Evolutionary conservation across 2,797 vertebrate genomes (phyloP), one percentile per base, ranked within the genome.

Genomic region (Aldrovandia affinis): DNA sequence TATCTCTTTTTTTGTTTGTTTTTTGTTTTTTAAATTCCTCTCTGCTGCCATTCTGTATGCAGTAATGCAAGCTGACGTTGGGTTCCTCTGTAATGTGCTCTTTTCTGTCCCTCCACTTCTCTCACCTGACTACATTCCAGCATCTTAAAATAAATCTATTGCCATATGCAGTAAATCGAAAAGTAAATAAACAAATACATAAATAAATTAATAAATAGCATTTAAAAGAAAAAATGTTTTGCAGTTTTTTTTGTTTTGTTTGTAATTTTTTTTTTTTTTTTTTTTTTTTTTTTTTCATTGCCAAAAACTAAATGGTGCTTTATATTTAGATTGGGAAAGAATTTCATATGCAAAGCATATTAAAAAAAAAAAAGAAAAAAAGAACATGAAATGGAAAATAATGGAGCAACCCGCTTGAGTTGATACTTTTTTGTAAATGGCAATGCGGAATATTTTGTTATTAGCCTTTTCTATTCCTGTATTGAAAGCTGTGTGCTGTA

Each of bases 11-110:
- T n/a, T n/a, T n/a, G n/a, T n/a, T n/a, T n/a, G n/a, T n/a, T n/a
- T n/a, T n/a, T 97, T 96, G 96, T 94, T 93, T 54, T 78, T 78
- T 92, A 92, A 92, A 90, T 94, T 93, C 95, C 94, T 95, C 96
- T 96, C 96, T 97, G 97, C 97, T 97, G 97, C 97, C 98, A 98
- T 98, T 96, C 97, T 97, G 97, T 98, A 98, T 96, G 96, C 97
- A 98, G 98, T 97, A 97, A 96, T 96, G 96, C 97, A 97, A 97
- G 97, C 97, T 97, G 95, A 97, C 97, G 96, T 98, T 97, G 97
- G 97, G 97, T 97, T 97, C 96, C 96, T 97, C 93, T 94, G 96
- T 97, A 97, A 96, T 97, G 96, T 95, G 96, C 95, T n/a, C n/a
- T 96, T 96, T 97, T 93, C 95, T 97, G 96, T 96, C 94, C 95